Evolutionary conservation across 2,888 invertebrate species (phyloP).

Genomic region (Mimumesa dahlbomi): DNA sequence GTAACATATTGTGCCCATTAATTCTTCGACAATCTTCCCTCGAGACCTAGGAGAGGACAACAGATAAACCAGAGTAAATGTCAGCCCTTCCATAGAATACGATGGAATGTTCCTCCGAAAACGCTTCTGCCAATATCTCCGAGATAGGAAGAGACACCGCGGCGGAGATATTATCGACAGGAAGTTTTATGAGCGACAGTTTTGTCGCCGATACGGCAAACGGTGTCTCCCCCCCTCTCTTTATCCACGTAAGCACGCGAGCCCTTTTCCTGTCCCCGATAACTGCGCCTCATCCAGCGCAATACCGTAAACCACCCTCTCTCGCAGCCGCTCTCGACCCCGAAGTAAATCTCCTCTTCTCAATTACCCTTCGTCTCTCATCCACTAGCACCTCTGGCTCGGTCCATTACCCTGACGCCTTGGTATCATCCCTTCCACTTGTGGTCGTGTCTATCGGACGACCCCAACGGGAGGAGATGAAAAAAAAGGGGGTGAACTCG

Average conservation of each 20-base stretch:
- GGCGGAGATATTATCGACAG: constrained; percentile 54
- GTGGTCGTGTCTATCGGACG: constrained; percentile 16
- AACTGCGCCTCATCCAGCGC: constrained; percentile 65
- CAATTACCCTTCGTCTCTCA: constrained; percentile 75
- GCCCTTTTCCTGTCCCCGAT: constrained; percentile 56
- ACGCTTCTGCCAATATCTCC: constrained; percentile 20
- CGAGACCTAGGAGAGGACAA: constrained; percentile 1
- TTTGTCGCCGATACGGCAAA: constrained; percentile 58
- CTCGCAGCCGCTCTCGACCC: constrained; percentile 45
- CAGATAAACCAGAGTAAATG: constrained; percentile 7
- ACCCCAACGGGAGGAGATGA: constrained; percentile 30
- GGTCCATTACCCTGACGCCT: constrained; percentile 72
- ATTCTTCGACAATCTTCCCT: constrained; percentile 11
- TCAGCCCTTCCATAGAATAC: constrained; percentile 13
- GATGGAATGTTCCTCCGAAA: constrained; percentile 19
- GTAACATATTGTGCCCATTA: constrained; percentile 13
- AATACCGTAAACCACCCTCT: constrained; percentile 68
- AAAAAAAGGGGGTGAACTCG: constrained; percentile 38
- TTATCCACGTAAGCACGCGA: constrained; percentile 40
- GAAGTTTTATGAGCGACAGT: constrained; percentile 66
- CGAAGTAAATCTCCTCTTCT: constrained; percentile 79
- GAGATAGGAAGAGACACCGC: constrained; percentile 15
- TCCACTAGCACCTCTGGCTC: constrained; percentile 55
- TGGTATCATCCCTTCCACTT: constrained; percentile 53
- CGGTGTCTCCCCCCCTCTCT: constrained; percentile 27